These are phyloP conservation scores for Pseudolaguvia tuberculata DNA, from an alignment of 2,113 vertebrate species.

Conservation along the genomic window DNA sequence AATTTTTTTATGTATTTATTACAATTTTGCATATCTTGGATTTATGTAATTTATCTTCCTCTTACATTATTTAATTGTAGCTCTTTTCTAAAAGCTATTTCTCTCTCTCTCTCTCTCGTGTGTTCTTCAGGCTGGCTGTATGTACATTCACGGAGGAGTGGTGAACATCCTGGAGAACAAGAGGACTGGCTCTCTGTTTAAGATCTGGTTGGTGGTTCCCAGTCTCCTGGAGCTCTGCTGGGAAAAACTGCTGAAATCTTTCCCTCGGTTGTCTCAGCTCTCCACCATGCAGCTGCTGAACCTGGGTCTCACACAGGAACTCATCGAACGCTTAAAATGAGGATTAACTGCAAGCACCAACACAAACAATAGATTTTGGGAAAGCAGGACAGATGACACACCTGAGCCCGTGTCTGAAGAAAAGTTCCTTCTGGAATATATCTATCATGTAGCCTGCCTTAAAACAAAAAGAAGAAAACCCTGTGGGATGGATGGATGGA, in stretches of 20 bases:
- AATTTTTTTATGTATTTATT: too few species aligned
- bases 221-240: conserved; percentile 95
- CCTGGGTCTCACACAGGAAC: conserved; percentile 93
- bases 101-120: conserved; percentile 41
- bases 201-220: conserved; percentile 94
- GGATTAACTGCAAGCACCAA: background rate
- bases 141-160: conserved; percentile 97
- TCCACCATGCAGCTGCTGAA: conserved; percentile 84
- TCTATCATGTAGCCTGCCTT: conserved; percentile 63
- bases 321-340: conserved; percentile 90
- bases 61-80: too few species aligned
- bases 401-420: conserved; percentile 32
- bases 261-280: conserved; percentile 81
- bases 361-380: background rate
- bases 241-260: conserved; percentile 85
- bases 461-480: conserved; percentile 62
- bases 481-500: conserved; percentile 1
- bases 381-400: conserved; percentile 17
- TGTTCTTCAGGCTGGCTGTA: conserved; percentile 83
- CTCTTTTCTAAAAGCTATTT: background rate
- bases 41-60: too few species aligned
- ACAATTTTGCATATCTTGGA: too few species aligned
- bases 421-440: conserved; percentile 34
- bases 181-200: conserved; percentile 94
- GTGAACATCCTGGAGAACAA: conserved; percentile 96